Evolutionary conservation across 1,140 invertebrate genomes (phyloP).

Genomic region (Littorina saxatilis): DNA sequence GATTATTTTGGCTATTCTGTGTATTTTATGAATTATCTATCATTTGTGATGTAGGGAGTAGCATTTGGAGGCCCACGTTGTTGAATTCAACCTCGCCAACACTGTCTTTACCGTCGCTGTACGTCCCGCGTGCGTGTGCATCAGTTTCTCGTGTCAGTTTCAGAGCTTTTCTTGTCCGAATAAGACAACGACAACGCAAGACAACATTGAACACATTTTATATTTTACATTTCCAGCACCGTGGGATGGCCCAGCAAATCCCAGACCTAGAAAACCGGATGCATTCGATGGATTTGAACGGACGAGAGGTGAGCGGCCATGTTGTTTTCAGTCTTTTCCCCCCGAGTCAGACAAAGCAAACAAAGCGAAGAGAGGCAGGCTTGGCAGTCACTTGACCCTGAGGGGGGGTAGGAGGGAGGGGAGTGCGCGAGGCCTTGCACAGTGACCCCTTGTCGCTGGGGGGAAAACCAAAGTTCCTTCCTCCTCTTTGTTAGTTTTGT

Average conservation of each 20-base stretch:
- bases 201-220: conserved; percentile 27
- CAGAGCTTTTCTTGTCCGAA: neutral
- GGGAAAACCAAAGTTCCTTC: neutral
- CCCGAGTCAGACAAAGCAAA: conserved; percentile 36
- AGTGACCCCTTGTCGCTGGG: neutral
- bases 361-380: conserved; percentile 19
- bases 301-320: conserved; percentile 52
- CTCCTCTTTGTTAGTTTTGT: neutral
- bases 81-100: too few relatives aligned
- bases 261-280: conserved; percentile 75
- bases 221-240: conserved; percentile 45
- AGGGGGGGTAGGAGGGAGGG: neutral
- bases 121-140: too few relatives aligned
- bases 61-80: too few relatives aligned
- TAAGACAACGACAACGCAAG: neutral
- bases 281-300: conserved; percentile 68
- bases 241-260: conserved; percentile 40
- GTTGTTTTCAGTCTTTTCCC: conserved; percentile 35
- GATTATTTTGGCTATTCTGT: too few relatives aligned
- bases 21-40: too few relatives aligned
- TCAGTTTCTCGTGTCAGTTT: neutral
- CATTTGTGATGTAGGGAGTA: too few relatives aligned
- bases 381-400: neutral
- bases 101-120: too few relatives aligned
- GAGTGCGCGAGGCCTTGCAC: neutral